These are phyloP conservation scores for Eurois occulta DNA, from an alignment of 2,888 invertebrate genomes.

Conservation along the genomic window DNA sequence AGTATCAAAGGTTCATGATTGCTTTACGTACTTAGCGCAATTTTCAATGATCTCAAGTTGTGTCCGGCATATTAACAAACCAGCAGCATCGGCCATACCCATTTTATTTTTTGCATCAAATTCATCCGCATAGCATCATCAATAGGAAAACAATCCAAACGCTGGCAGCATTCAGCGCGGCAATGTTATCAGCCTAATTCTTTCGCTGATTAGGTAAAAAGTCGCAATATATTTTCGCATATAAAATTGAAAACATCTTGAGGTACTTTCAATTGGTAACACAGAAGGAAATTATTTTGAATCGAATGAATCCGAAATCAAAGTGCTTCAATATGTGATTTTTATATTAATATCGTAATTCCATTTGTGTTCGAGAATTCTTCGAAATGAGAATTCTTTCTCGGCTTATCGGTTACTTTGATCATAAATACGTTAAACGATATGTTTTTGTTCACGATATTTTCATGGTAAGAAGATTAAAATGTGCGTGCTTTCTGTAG, in stretches of 20 bases:
- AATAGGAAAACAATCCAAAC: background rate
- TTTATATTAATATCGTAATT: constrained; percentile 34
- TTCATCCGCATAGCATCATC: background rate
- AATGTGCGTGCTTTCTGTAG: background rate
- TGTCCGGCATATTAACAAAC: too few relatives aligned
- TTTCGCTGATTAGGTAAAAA: background rate
- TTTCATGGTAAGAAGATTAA: constrained; percentile 17
- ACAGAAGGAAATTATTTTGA: constrained; percentile 11
- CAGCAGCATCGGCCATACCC: background rate
- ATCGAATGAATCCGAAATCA: constrained; percentile 12
- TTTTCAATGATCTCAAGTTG: background rate
- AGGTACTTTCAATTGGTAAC: background rate
- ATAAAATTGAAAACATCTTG: background rate
- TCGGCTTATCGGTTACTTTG: constrained; percentile 35
- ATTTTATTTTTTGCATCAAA: background rate
- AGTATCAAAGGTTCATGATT: background rate
- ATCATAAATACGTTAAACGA: constrained; percentile 13
- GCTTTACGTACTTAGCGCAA: background rate
- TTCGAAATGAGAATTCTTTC: constrained; percentile 31
- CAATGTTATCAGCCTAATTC: background rate
- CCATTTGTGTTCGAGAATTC: constrained; percentile 40
- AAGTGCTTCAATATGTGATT: constrained; percentile 27
- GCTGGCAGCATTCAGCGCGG: background rate
- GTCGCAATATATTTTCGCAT: background rate
- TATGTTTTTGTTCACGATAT: constrained; percentile 23